Base-by-base conservation (phyloP, 2,888 invertebrate genomes). In the Cremastinae sp. region DNA sequence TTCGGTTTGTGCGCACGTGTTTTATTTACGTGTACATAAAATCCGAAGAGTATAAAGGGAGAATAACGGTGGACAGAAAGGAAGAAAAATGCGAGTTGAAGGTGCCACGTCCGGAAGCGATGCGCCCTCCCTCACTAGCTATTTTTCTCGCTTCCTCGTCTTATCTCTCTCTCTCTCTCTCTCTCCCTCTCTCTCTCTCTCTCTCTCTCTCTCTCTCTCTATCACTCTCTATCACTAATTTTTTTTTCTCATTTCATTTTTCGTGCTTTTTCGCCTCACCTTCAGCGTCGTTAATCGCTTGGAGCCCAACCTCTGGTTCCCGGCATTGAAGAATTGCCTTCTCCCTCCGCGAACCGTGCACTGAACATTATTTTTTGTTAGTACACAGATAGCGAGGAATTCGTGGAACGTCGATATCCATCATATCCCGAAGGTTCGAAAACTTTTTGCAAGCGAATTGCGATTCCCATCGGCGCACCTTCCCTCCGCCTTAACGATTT, bases 41-140 rank as follows among this genome's bases (percentile, higher is more conserved):
- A 28, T 38, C 53, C 45, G 64, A 20, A 53, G 20, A 12, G 14
- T 45, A 70, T 47, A 62, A 47, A 65, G 36, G 58, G 43, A 14
- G 56, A 43, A 56, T 64, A 56, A 34, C 14, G 12, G 20, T 20
- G 58, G 58, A 49, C 28, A 49, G 51, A 54, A 65, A 70, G 61
- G 70, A 78, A 75, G 73, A 78, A 70, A 73, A 75, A 73, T 75
- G 75, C 66, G 66, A 65, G 65, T 75, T 62, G 45, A 41, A 73
- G 75, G 78, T 62, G 74, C 68, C 66, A 71, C 78, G 62, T 74
- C 71, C 78, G 71, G 71, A 78, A 78, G 71, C 68, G 71, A 78
- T 78, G 28, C n/a, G n/a, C 28, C 62, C 71, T 66, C 70, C 49
- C 16, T 66, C 59, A 34, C 53, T 34, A n/a, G 20, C 68, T 28